A percentile compares a stretch with the other conserved stretches of the same genome.
Evolutionary conservation across 2,888 invertebrate genomes (phyloP).

Genomic region (Dascillus cervinus): DNA sequence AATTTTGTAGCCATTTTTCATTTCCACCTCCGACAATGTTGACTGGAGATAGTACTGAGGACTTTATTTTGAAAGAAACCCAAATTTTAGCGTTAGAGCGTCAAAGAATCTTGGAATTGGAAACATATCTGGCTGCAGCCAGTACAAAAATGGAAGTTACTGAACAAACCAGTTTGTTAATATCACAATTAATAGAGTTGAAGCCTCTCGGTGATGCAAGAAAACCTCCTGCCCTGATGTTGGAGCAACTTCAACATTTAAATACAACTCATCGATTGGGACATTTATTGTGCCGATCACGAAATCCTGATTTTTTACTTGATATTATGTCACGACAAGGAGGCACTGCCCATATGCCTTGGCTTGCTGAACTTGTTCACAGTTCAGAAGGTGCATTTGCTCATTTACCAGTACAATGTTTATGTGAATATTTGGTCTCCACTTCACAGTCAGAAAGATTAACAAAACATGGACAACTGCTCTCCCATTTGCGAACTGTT

Average conservation of each 20-base stretch:
- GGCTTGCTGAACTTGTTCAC: slow-evolving; percentile 90
- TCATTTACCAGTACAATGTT: slow-evolving; percentile 92
- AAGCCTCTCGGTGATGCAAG: slow-evolving; percentile 79
- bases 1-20: slow-evolving; percentile 51
- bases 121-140: slow-evolving; percentile 85
- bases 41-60: slow-evolving; percentile 48
- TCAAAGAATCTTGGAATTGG: slow-evolving; percentile 78
- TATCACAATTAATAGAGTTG: slow-evolving; percentile 78
- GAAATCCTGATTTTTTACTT: slow-evolving; percentile 86
- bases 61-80: slow-evolving; percentile 56
- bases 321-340: slow-evolving; percentile 82
- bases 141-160: slow-evolving; percentile 86
- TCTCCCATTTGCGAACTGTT: slow-evolving; percentile 51
- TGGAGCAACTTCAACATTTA: slow-evolving; percentile 72
- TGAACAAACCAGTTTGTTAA: slow-evolving; percentile 77
- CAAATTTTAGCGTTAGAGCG: slow-evolving; percentile 65
- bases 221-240: slow-evolving; percentile 65
- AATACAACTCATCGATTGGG: slow-evolving; percentile 78
- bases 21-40: slow-evolving; percentile 60
- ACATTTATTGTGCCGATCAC: slow-evolving; percentile 77
- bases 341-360: slow-evolving; percentile 88
- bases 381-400: slow-evolving; percentile 80
- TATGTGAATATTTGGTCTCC: slow-evolving; percentile 88
- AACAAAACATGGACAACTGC: slow-evolving; percentile 63
- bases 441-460: slow-evolving; percentile 59